phyloP scores from a whole-genome alignment of 2,888 invertebrate species.

The Ryuthela nishihirai region DNA sequence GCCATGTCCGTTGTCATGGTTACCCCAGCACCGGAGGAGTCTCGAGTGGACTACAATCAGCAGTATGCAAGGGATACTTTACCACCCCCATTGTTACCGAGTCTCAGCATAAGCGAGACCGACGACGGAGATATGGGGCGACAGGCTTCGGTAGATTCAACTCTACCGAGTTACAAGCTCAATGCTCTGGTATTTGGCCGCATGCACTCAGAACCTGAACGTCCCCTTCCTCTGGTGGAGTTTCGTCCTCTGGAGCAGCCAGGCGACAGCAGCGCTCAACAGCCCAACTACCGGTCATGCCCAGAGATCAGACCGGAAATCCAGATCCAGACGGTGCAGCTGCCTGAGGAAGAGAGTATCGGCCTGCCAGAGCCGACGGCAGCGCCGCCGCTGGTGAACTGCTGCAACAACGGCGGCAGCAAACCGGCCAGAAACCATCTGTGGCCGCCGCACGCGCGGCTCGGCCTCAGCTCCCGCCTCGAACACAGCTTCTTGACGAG shows the following conservation, averaged over 20 bases:
- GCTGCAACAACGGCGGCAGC: conserved; percentile 16
- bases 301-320: conserved; percentile 42
- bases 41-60: conserved; percentile 16
- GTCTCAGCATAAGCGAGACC: conserved; percentile 33
- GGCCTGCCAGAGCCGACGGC: neutral
- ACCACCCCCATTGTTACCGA: conserved; percentile 26
- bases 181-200: conserved; percentile 40
- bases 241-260: conserved; percentile 39
- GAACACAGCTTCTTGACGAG: conserved; percentile 60
- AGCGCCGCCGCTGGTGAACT: conserved; percentile 26
- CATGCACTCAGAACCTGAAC: conserved; percentile 43
- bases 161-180: conserved; percentile 22
- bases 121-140: conserved; percentile 19
- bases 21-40: conserved; percentile 42
- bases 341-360: neutral
- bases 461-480: conserved; percentile 47
- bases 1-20: conserved; percentile 44
- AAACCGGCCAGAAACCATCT: conserved; percentile 57
- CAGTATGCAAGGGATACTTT: conserved; percentile 5
- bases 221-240: conserved; percentile 40
- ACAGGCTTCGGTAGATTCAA: conserved; percentile 24
- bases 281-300: conserved; percentile 38
- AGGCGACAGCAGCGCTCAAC: conserved; percentile 5
- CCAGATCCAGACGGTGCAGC: conserved; percentile 27
- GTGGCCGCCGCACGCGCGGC: conserved; percentile 60